phyloP scores from a whole-genome alignment of 2,113 vertebrate genomes.

The cattle (Bos taurus) region DNA sequence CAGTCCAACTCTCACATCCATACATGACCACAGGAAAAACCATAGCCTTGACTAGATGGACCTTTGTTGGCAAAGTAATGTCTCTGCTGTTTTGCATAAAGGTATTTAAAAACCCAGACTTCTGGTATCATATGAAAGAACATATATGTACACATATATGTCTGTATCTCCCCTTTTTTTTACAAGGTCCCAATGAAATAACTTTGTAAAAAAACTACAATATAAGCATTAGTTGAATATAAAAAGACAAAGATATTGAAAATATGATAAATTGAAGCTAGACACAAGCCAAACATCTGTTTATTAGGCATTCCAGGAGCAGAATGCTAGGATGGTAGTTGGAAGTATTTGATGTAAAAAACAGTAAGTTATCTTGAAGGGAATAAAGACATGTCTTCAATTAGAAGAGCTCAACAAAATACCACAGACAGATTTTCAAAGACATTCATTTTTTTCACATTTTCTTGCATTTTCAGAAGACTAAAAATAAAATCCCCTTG shows the following conservation, averaged over 20 bases:
- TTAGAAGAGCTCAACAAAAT: not conserved
- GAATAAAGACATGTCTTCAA: not conserved
- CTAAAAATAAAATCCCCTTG: not conserved
- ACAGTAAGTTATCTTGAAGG: not conserved
- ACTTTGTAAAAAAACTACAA: not conserved
- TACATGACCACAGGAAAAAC: too few relatives aligned
- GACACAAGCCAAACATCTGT: not conserved
- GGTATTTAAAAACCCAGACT: not conserved
- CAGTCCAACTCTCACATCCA: too few relatives aligned
- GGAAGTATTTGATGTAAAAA: not conserved
- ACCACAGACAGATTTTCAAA: not conserved
- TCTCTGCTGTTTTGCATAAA: not conserved
- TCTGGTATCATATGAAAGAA: not conserved
- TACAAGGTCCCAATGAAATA: not conserved
- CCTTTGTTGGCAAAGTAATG: too few relatives aligned
- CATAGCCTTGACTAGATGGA: too few relatives aligned
- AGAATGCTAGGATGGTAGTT: not conserved
- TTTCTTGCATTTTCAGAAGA: not conserved
- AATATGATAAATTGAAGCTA: not conserved
- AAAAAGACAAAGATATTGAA: not conserved
- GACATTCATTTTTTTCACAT: not conserved
- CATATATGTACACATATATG: not conserved
- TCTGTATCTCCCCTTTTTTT: not conserved
- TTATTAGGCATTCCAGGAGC: not conserved
- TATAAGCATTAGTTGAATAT: not conserved